Conservation (phyloP, 35 echinoderm and acorn worm species). For the Lytechinus pictus region DNA sequence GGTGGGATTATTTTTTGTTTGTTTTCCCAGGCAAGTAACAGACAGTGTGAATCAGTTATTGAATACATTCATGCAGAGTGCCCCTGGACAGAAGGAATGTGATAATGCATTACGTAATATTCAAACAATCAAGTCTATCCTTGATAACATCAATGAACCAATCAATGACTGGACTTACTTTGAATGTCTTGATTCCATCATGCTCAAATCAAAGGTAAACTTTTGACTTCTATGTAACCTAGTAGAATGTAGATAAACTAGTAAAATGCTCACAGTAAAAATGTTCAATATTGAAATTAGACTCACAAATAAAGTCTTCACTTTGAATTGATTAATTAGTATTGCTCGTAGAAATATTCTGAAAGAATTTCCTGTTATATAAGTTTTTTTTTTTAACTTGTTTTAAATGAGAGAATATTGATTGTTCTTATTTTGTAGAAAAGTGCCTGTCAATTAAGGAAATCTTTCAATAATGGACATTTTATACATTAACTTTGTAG, state of each 20-base stretch:
- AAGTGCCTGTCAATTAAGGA: no score
- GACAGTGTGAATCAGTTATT: constrained; percentile 90
- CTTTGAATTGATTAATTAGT: no score
- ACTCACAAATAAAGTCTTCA: no score
- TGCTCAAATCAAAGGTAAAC: constrained; percentile 88
- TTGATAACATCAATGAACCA: constrained; percentile 95
- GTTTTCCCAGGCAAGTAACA: constrained; percentile 79
- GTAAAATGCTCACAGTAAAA: no score
- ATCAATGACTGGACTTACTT: constrained; percentile 97
- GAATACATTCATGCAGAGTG: constrained; percentile 96
- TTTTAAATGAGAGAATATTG: no score
- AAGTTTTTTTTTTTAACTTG: no score
- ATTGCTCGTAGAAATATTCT: no score
- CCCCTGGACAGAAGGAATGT: constrained; percentile 96
- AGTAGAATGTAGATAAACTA: not conserved
- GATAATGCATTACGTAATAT: constrained; percentile 93
- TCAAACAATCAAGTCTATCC: constrained; percentile 85
- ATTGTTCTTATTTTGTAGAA: no score
- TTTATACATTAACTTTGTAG: not conserved
- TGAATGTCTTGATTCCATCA: constrained; percentile 93
- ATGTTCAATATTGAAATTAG: no score
- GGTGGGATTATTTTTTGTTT: not conserved
- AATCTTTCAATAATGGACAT: no score
- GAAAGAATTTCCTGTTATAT: no score
- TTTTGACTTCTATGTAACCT: not conserved